Conservation (phyloP, 2,888 invertebrate genomes). For the Dascillus cervinus region DNA sequence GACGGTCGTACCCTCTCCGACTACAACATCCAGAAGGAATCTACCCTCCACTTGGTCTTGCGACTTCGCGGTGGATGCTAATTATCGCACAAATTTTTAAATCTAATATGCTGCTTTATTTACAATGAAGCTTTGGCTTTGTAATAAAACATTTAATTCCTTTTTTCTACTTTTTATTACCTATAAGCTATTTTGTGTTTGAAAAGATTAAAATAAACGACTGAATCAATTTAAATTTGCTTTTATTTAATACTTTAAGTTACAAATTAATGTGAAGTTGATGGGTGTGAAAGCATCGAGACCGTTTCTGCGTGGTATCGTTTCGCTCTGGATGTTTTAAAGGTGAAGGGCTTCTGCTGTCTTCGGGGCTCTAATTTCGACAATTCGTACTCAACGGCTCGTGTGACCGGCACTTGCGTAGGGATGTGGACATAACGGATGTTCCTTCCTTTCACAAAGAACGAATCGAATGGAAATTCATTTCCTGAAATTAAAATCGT, state of each 20-base stretch:
- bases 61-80: constrained; percentile 67
- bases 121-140: constrained; percentile 10
- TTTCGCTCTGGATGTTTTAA: constrained; percentile 47
- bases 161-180: too few relatives aligned
- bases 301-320: constrained; percentile 48
- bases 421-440: constrained; percentile 64
- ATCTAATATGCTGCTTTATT: constrained; percentile 3
- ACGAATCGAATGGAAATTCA: constrained; percentile 51
- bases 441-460: constrained; percentile 57
- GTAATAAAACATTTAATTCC: too few relatives aligned
- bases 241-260: too few relatives aligned
- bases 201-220: too few relatives aligned
- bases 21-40: constrained; percentile 88
- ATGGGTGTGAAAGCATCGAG: background rate
- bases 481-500: constrained; percentile 27
- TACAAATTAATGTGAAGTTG: too few relatives aligned
- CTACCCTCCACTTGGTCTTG: constrained; percentile 84
- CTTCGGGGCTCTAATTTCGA: constrained; percentile 9
- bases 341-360: constrained; percentile 36
- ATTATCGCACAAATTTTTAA: constrained; percentile 51
- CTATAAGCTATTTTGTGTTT: too few relatives aligned
- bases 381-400: constrained; percentile 24
- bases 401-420: constrained; percentile 30
- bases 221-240: too few relatives aligned
- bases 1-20: constrained; percentile 49